These are phyloP conservation scores for Syngnathus rostellatus DNA, from an alignment of 2,797 vertebrate genomes.

Conservation along the genomic window DNA sequence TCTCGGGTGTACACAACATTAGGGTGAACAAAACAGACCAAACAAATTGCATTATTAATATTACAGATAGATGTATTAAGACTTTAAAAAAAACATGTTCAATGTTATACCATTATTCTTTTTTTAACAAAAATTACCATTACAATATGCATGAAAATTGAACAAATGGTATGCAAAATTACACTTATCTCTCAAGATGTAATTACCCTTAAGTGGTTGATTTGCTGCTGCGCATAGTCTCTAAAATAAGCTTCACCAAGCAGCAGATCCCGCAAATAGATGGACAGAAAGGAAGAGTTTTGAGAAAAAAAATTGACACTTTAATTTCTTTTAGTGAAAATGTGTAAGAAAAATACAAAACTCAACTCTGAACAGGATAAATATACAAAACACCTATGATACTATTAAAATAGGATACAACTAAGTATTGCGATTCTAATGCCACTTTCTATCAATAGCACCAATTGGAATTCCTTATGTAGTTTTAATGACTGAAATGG, in stretches of 20 bases:
- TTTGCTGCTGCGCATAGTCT: conserved; percentile 28
- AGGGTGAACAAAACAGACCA: background rate
- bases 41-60: background rate
- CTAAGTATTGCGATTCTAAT: background rate
- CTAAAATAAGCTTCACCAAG: conserved; percentile 42
- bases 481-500: background rate
- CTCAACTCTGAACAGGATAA: background rate
- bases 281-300: conserved; percentile 4
- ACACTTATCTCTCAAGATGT: conserved; percentile 26
- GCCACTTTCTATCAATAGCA: background rate
- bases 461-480: background rate
- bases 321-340: background rate
- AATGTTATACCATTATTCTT: background rate
- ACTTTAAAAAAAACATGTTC: background rate
- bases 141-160: background rate
- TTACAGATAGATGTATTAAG: background rate
- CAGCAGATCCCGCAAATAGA: conserved; percentile 28
- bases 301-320: background rate
- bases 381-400: background rate
- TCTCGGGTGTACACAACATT: background rate
- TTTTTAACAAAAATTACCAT: background rate
- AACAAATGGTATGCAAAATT: background rate
- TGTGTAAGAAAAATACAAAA: background rate
- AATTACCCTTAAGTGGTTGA: conserved; percentile 45
- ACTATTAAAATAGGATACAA: background rate